Conservation (phyloP, 1,140 invertebrate species). For the Eurosta solidaginis region DNA sequence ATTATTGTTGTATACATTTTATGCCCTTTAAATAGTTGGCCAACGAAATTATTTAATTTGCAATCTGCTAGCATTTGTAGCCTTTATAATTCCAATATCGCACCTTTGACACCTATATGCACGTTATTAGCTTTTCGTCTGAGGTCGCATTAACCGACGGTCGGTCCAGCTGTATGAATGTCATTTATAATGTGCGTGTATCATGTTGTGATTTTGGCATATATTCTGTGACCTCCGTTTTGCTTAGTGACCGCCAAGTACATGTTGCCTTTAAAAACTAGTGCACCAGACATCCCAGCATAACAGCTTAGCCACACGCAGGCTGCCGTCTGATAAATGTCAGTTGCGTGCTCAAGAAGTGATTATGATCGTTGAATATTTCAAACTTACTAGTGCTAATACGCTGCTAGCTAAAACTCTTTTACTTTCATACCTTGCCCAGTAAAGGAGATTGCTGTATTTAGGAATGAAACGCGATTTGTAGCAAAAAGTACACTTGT, state of each 20-base stretch:
- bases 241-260: background rate
- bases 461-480: no score
- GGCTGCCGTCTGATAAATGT: slow-evolving; percentile 10
- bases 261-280: background rate
- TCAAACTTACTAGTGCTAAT: background rate
- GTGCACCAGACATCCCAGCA: background rate
- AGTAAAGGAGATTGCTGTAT: no score
- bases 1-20: background rate
- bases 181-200: background rate
- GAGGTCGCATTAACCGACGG: background rate
- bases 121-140: background rate
- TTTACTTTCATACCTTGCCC: no score
- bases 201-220: background rate
- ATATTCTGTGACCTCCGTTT: background rate
- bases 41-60: background rate
- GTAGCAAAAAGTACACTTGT: no score
- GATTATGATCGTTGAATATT: background rate
- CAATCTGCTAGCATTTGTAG: background rate
- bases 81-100: no score
- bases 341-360: background rate
- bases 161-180: no score
- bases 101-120: no score
- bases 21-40: background rate
- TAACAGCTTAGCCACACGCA: background rate
- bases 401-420: background rate